Percentiles rank a stretch among this genome's conserved stretches.
phyloP scores from a whole-genome alignment of 2,113 vertebrate species.

The Aphelocoma coerulescens region DNA sequence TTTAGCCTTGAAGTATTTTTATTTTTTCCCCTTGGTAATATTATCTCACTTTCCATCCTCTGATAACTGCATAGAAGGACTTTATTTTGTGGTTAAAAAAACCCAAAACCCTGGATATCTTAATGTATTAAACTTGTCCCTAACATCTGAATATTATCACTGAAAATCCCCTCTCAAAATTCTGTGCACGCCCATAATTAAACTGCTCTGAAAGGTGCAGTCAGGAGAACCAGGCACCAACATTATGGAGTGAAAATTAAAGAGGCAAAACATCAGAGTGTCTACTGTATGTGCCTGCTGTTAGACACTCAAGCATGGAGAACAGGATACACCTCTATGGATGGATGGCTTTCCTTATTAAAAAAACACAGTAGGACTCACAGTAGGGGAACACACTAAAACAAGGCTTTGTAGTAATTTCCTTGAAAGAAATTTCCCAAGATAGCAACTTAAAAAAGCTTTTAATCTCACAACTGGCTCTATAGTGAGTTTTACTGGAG shows the following conservation, averaged over 20 bases:
- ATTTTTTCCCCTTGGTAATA: background rate
- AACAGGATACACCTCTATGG: conserved; percentile 98
- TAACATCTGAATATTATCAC: conserved; percentile 6
- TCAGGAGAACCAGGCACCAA: conserved; percentile 64
- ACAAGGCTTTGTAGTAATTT: conserved; percentile 93
- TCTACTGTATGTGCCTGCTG: conserved; percentile 82
- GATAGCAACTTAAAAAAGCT: conserved; percentile 77
- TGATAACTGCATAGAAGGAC: background rate
- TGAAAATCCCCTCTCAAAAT: conserved; percentile 55
- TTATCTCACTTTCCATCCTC: background rate
- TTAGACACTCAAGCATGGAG: conserved; percentile 91
- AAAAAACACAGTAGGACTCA: conserved; percentile 91
- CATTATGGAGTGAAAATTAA: conserved; percentile 77
- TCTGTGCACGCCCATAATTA: conserved; percentile 63
- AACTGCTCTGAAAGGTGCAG: conserved; percentile 63
- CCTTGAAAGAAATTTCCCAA: conserved; percentile 84
- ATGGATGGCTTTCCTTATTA: conserved; percentile 98
- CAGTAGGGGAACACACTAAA: conserved; percentile 88
- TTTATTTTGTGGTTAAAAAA: background rate
- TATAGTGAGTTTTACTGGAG: conserved; percentile 60
- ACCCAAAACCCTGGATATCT: background rate
- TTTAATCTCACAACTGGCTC: conserved; percentile 72
- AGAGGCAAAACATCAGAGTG: conserved; percentile 74
- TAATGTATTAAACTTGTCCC: background rate
- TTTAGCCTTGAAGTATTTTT: conserved; percentile 13